phyloP scores from a whole-genome alignment of 2,113 vertebrate species.

The Toxotes jaculatrix region DNA sequence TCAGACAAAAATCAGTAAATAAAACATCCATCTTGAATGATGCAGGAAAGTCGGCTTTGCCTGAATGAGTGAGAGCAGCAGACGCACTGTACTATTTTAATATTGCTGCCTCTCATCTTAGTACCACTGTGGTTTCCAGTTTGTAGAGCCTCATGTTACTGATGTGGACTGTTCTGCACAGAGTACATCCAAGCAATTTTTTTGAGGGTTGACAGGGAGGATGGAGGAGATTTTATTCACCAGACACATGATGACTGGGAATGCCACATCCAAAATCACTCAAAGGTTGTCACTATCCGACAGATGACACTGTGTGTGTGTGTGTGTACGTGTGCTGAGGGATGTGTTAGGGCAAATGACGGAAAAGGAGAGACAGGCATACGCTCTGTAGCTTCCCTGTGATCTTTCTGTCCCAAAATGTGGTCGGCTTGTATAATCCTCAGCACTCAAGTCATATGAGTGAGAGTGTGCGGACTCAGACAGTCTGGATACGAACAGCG shows the following conservation, averaged over 20 bases:
- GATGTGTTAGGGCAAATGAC: background rate
- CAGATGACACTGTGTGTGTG: conserved; percentile 11
- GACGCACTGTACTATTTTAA: conserved; percentile 38
- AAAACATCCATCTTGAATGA: background rate
- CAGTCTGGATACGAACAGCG: conserved; percentile 41
- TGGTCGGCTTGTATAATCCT: conserved; percentile 51
- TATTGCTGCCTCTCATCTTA: background rate
- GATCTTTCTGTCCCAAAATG: conserved; percentile 26
- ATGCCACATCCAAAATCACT: conserved; percentile 25
- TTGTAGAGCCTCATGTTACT: conserved; percentile 15
- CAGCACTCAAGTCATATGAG: conserved; percentile 42
- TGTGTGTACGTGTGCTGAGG: background rate
- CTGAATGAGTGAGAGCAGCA: background rate
- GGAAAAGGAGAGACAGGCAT: conserved; percentile 6
- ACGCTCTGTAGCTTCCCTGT: conserved; percentile 17
- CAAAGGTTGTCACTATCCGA: conserved; percentile 5
- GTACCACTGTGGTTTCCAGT: background rate
- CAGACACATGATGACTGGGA: conserved; percentile 14
- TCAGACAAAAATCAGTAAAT: background rate
- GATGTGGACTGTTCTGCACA: conserved; percentile 14
- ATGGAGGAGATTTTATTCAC: background rate
- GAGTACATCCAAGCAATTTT: conserved; percentile 3
- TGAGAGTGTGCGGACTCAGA: conserved; percentile 29
- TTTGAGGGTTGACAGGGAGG: conserved; percentile 14
- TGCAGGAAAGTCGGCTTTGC: conserved; percentile 6